Conservation (phyloP, 2,113 vertebrate genomes). For the Psammodynastes pulverulentus region DNA sequence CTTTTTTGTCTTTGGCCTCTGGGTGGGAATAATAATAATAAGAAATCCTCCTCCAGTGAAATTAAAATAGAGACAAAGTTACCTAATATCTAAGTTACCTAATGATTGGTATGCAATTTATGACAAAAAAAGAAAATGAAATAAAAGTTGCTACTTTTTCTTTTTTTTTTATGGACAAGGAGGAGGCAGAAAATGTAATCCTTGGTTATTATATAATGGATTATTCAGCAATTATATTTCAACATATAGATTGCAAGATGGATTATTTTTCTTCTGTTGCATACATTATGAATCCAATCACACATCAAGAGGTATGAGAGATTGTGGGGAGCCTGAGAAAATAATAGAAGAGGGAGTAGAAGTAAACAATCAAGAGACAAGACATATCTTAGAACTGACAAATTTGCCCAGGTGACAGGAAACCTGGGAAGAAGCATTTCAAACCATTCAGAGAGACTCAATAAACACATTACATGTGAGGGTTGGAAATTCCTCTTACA, state of each 20-base stretch:
- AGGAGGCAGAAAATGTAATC: constrained; percentile 10
- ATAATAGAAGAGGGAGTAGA: neutral
- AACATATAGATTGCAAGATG: constrained; percentile 31
- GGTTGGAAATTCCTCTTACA: neutral
- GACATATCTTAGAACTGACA: neutral
- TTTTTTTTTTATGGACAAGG: neutral
- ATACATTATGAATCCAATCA: neutral
- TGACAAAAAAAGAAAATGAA: neutral
- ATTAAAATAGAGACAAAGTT: constrained; percentile 25
- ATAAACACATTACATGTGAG: neutral
- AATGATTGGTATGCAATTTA: neutral
- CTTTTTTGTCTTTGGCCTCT: constrained; percentile 38
- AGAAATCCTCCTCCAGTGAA: constrained; percentile 10
- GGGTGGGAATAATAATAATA: constrained; percentile 40
- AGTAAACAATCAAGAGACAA: neutral
- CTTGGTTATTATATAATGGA: constrained; percentile 50
- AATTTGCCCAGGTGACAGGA: neutral
- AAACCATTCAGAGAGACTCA: neutral
- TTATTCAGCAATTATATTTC: constrained; percentile 48
- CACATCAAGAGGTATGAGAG: constrained; percentile 7
- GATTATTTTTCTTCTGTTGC: constrained; percentile 26
- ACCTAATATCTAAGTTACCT: neutral
- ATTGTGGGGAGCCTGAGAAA: neutral
- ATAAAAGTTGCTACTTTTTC: neutral
- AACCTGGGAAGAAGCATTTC: neutral